Evolutionary conservation across 2,113 vertebrate genomes (phyloP).

Genomic region (Chrysochloris asiatica): DNA sequence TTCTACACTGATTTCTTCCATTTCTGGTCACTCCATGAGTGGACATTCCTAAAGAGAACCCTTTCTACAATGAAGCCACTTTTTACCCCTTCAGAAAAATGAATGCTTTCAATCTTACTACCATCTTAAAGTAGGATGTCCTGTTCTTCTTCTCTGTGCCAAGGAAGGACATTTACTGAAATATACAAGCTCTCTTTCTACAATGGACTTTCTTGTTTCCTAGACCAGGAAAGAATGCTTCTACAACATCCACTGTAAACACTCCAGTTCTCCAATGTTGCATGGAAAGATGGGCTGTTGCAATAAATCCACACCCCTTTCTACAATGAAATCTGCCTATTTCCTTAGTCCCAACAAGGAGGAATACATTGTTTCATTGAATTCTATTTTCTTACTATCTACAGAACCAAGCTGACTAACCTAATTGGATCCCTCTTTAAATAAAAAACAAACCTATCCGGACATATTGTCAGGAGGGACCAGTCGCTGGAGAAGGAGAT

Average conservation of each 20-base stretch:
- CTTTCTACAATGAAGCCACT: background rate
- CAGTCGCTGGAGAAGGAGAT: too few relatives aligned
- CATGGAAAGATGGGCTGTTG: background rate
- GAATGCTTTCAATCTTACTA: background rate
- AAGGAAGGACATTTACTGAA: background rate
- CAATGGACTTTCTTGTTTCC: background rate
- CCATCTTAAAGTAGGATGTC: background rate
- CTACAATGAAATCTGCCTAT: background rate
- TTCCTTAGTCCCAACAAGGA: background rate
- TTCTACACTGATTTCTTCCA: background rate
- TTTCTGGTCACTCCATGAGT: too few relatives aligned
- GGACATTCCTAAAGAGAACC: background rate
- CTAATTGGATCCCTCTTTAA: background rate
- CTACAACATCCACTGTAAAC: background rate
- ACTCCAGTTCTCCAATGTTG: background rate
- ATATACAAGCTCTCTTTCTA: background rate
- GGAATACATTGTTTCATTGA: background rate
- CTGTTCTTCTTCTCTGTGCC: background rate
- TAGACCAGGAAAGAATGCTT: background rate
- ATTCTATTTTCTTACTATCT: background rate
- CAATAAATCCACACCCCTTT: background rate
- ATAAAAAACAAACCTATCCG: too few relatives aligned
- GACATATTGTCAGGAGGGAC: too few relatives aligned
- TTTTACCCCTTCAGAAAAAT: background rate
- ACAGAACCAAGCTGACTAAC: background rate